A percentile compares a stretch with the other conserved stretches of the same genome.
Conservation (phyloP, 2,888 invertebrate species). For the Colletes collaris region DNA sequence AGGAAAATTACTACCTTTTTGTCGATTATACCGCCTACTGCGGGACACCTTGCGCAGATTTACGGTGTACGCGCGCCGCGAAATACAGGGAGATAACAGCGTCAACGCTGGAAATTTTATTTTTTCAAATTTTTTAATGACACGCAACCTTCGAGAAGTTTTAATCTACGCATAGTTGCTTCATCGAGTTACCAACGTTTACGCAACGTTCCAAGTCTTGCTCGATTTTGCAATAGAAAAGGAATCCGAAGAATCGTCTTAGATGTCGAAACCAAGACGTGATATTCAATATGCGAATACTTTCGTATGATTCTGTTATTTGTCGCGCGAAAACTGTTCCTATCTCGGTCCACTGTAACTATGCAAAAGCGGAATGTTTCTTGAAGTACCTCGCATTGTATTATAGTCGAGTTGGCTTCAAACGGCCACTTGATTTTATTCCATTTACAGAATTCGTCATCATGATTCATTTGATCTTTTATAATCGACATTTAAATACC, state of each 20-base stretch:
- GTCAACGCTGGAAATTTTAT: constrained; percentile 57
- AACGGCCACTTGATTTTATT: neutral
- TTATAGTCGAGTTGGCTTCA: neutral
- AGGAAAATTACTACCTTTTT: neutral
- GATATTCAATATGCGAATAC: neutral
- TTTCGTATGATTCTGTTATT: constrained; percentile 9
- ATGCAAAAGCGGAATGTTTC: constrained; percentile 17
- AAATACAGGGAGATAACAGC: constrained; percentile 54
- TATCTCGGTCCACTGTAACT: constrained; percentile 36
- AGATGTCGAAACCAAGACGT: too few relatives aligned
- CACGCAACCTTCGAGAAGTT: constrained; percentile 22
- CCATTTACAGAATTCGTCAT: neutral
- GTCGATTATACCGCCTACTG: neutral
- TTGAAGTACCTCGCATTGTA: constrained; percentile 39
- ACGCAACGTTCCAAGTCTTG: constrained; percentile 16
- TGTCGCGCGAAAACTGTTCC: constrained; percentile 39
- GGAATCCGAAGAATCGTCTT: too few relatives aligned
- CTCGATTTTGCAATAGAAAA: too few relatives aligned
- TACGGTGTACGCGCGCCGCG: constrained; percentile 10
- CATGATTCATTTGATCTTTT: constrained; percentile 10
- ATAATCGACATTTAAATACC: neutral
- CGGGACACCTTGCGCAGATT: neutral
- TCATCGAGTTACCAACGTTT: constrained; percentile 15
- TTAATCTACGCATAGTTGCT: constrained; percentile 32
- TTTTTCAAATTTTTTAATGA: constrained; percentile 64